Conservation (phyloP, 2,113 vertebrate species). For the Notarius lentiginosus region DNA sequence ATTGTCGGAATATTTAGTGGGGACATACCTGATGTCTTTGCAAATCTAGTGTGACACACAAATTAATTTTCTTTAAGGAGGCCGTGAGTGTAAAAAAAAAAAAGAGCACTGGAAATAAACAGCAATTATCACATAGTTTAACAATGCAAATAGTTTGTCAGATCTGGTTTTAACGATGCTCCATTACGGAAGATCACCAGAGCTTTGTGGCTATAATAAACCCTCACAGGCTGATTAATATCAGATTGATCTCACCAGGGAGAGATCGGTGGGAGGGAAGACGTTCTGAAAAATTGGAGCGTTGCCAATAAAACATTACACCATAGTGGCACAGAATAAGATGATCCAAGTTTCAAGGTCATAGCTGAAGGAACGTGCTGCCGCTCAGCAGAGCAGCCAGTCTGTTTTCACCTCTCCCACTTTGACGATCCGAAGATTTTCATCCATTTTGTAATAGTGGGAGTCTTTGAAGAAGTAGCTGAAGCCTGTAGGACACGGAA, state of each 20-base stretch:
- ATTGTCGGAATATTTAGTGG: conserved; percentile 59
- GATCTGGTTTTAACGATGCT: conserved; percentile 51
- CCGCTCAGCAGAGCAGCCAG: conserved; percentile 91
- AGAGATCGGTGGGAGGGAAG: conserved; percentile 41
- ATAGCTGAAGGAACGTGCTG: conserved; percentile 46
- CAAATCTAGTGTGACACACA: conserved; percentile 49
- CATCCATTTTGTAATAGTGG: conserved; percentile 93
- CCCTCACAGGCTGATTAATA: conserved; percentile 60
- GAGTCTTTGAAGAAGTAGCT: conserved; percentile 96
- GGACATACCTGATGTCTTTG: conserved; percentile 74
- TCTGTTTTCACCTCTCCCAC: conserved; percentile 92
- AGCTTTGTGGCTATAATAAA: conserved; percentile 38
- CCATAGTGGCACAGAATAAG: conserved; percentile 63
- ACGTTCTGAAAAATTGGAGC: conserved; percentile 65
- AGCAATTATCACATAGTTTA: conserved; percentile 62
- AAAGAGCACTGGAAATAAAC: conserved; percentile 58
- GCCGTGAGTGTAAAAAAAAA: conserved; percentile 51
- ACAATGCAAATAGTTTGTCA: conserved; percentile 52
- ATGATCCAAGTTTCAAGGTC: conserved; percentile 58
- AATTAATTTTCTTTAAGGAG: conserved; percentile 41
- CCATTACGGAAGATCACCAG: conserved; percentile 52
- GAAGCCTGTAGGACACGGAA: conserved; percentile 75
- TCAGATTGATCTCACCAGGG: conserved; percentile 59
- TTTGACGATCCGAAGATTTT: conserved; percentile 94
- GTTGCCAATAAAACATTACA: conserved; percentile 70